phyloP scores from a whole-genome alignment of 1,140 invertebrate genomes.

The Sarcophaga bullata region DNA sequence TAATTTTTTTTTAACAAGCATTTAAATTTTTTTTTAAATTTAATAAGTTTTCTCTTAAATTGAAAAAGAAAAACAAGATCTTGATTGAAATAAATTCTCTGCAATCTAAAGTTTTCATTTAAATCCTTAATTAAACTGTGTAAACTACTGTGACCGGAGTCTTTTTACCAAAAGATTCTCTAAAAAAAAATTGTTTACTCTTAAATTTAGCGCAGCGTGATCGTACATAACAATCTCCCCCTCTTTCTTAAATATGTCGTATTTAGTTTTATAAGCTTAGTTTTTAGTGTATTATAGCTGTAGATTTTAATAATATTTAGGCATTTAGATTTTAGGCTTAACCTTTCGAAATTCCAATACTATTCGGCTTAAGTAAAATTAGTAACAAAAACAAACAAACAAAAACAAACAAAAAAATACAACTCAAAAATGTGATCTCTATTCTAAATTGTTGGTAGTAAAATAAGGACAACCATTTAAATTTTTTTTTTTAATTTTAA shows the following conservation, averaged over 20 bases:
- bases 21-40: slow-evolving; percentile 9
- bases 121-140: neutral
- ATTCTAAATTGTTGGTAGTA: slow-evolving; percentile 27
- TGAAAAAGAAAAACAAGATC: neutral
- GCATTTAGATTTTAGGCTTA: slow-evolving; percentile 13
- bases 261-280: slow-evolving; percentile 11
- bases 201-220: slow-evolving; percentile 30
- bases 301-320: neutral
- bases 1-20: neutral
- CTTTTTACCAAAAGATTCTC: slow-evolving; percentile 22
- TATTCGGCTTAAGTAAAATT: neutral
- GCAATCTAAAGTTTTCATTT: neutral
- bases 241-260: neutral
- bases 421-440: slow-evolving; percentile 39
- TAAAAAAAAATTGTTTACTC: neutral
- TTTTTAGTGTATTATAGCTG: neutral
- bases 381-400: neutral
- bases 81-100: neutral
- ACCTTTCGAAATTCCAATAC: neutral
- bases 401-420: neutral
- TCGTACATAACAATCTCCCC: neutral
- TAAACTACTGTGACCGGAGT: slow-evolving; percentile 32
- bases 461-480: neutral
- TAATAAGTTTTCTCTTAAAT: neutral
- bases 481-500: neutral